phyloP scores from a whole-genome alignment of 2,797 vertebrate genomes.

The Petrocephalus sullivani region DNA sequence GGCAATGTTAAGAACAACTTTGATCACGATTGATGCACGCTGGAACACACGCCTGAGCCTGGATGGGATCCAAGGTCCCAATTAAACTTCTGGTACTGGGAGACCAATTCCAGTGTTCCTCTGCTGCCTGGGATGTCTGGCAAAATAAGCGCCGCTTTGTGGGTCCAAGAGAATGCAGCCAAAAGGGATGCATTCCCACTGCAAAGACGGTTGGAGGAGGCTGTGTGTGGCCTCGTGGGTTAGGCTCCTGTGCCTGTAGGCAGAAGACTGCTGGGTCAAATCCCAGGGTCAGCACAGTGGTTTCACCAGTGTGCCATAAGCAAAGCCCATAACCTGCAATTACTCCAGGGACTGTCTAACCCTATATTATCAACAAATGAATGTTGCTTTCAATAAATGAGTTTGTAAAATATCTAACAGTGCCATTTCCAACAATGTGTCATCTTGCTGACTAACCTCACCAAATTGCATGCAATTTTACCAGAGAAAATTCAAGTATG shows the following conservation, averaged over 20 bases:
- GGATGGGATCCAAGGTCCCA: conserved; percentile 52
- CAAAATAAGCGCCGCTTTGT: conserved; percentile 46
- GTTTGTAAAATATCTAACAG: not conserved
- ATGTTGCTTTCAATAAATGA: not conserved
- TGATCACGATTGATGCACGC: conserved; percentile 53
- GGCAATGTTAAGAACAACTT: conserved; percentile 53
- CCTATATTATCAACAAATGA: not conserved
- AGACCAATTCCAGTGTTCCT: conserved; percentile 32
- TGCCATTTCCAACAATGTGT: not conserved
- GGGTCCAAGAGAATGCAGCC: conserved; percentile 21
- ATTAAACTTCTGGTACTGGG: conserved; percentile 53
- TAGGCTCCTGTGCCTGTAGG: not conserved
- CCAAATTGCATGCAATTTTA: not conserved
- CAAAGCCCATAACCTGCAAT: not conserved
- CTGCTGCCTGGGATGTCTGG: conserved; percentile 41
- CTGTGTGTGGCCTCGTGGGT: not conserved
- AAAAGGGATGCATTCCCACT: conserved; percentile 19
- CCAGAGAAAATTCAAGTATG: not conserved
- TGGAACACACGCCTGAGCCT: conserved; percentile 45
- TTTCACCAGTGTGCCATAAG: not conserved
- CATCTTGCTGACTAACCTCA: not conserved
- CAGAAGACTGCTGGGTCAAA: not conserved
- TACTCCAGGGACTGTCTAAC: not conserved
- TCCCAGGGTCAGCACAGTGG: not conserved
- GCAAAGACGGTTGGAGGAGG: too few species aligned